Evolutionary conservation across 2,888 invertebrate genomes (phyloP).

Genomic region (Polydrusus tereticollis): DNA sequence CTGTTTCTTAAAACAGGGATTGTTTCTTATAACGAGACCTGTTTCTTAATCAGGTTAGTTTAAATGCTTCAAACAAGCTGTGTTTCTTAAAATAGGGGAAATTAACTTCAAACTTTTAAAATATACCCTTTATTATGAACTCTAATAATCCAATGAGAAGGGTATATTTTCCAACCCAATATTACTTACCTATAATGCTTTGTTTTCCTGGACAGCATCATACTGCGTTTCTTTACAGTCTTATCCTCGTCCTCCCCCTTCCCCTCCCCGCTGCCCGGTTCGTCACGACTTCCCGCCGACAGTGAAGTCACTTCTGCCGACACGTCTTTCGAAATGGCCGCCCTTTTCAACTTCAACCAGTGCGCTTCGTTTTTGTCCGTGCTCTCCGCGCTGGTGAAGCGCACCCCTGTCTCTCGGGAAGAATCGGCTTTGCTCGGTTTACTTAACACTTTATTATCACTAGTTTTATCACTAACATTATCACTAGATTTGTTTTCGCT

Average conservation of each 20-base stretch:
- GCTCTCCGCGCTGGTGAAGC: slow-evolving; percentile 54
- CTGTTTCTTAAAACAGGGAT: no score
- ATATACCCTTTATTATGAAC: no score
- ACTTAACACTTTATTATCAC: slow-evolving; percentile 30
- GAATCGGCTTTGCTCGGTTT: slow-evolving; percentile 40
- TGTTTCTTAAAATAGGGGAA: no score
- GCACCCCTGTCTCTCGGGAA: slow-evolving; percentile 47
- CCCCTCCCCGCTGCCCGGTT: background rate
- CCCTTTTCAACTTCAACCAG: slow-evolving; percentile 85
- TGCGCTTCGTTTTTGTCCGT: slow-evolving; percentile 68
- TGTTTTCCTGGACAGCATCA: slow-evolving; percentile 63
- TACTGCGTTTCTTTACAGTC: slow-evolving; percentile 55
- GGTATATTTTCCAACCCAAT: no score
- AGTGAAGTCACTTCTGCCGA: slow-evolving; percentile 46
- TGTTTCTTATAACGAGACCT: no score
- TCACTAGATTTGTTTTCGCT: slow-evolving; percentile 55
- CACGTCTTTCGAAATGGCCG: slow-evolving; percentile 72
- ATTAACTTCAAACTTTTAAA: no score
- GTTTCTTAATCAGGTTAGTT: no score
- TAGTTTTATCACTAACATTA: slow-evolving; percentile 34
- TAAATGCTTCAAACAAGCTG: no score
- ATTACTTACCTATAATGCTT: slow-evolving; percentile 75
- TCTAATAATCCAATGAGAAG: no score
- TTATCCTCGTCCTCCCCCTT: slow-evolving; percentile 17
- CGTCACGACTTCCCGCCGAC: slow-evolving; percentile 13